Evolutionary conservation across 2,797 vertebrate species (phyloP).

Genomic region (Vireo griseus): DNA sequence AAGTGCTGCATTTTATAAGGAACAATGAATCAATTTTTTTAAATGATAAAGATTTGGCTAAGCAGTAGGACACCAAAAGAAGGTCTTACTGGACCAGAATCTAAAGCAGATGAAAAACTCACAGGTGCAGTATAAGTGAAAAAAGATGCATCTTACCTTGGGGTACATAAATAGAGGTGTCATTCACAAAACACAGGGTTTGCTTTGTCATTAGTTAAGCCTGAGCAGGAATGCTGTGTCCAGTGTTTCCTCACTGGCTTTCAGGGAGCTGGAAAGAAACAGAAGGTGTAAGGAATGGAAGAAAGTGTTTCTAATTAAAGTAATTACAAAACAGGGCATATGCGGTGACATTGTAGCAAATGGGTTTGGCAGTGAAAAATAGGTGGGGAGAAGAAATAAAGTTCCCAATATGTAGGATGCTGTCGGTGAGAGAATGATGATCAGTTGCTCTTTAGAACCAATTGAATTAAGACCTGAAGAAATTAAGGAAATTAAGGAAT

Average conservation of each 20-base stretch:
- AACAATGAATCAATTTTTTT: neutral
- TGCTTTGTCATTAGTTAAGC: neutral
- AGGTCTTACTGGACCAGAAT: neutral
- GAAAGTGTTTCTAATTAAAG: neutral
- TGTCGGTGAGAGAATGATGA: neutral
- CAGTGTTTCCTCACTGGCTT: neutral
- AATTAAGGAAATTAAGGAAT: neutral
- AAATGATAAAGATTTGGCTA: neutral
- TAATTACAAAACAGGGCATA: neutral
- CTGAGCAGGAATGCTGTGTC: neutral
- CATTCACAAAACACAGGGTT: neutral
- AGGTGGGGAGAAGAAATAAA: neutral
- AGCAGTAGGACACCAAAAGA: neutral
- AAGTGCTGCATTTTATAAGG: neutral
- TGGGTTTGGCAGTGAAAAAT: neutral
- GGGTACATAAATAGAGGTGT: neutral
- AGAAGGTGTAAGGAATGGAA: neutral
- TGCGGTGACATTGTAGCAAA: neutral
- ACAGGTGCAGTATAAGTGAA: neutral
- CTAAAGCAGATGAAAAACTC: neutral
- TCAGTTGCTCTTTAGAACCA: neutral
- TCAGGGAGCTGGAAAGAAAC: neutral
- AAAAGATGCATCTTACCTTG: neutral
- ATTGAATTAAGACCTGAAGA: neutral
- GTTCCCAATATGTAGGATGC: neutral